Base-by-base conservation (phyloP, 1,140 invertebrate species). In the Drosophila triauraria region DNA sequence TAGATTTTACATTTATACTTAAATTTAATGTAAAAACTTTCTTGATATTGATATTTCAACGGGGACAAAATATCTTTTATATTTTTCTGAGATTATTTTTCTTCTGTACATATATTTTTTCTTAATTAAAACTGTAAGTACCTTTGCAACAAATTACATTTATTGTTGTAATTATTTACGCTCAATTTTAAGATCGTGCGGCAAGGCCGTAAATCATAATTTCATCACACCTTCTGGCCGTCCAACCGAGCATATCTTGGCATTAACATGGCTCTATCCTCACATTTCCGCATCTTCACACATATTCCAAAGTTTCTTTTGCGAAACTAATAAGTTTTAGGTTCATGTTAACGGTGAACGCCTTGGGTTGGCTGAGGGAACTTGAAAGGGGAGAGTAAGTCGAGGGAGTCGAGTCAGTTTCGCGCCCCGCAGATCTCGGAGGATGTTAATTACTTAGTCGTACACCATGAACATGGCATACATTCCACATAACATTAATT, bases 401-500 rank as follows among this genome's bases (percentile, higher is more conserved):
- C 30, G 2, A 10, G 40, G 32, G 15, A 43, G 48, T 9, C 30
- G 2, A 42, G 74, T 27, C 12, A 71, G 63, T 48, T 42, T 35
- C 6, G 40, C 10, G 42, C 20, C 20, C 46, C 35, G 63, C 25
- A 23, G 17, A 27, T 68, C 62, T 60, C 56, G 13, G 56, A 46
- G 75, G 63, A 69, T 61, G 75, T 59, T 78, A 78, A 78, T 78
- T 78, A 69, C 32, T 69, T 78, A 44, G 53, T 44, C 38, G 54
- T 44, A 68, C 74, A 42, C 48, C 75, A 76, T 77, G 74, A 77
- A 78, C 59, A 64, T 80, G 82, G 51, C 77, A 74, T 51, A 84
- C 67, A 84, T 72, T 64, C 68, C 75, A 48, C 46, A 76, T 50
- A 74, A 76, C 82, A 81, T 84, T 84, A 84, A 84, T 84, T 84